Base-by-base conservation (phyloP, 2,797 vertebrate species). In the Varecia variegata region DNA sequence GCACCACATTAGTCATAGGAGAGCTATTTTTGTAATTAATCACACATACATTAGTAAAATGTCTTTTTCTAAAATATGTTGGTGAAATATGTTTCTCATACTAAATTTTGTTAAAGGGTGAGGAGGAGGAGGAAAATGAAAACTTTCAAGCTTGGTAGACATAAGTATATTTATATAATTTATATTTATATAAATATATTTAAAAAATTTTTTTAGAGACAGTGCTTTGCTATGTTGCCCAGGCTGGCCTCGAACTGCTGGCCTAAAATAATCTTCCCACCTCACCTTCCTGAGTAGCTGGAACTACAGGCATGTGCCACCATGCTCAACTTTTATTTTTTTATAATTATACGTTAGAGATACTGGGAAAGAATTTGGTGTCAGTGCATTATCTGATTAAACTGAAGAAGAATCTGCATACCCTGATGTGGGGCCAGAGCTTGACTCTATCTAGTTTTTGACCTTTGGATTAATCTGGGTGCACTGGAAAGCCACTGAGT, bases 21-120 rank as follows among this genome's bases (percentile, higher is more conserved):
- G 40, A 74, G 40, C 21, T 88, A 13, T 76, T 84, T 94, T 90
- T 83, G 30, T 84, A 74, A 79, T 90, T 71, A 86, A 62, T 90
- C 38, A 83, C 35, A 83, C 6, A 43, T 45, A 95, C 60, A 88
- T 91, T 85, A 88, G 43, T 67, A 52, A 85, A 84, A 58, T 89
- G 38, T 23, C 20, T 73, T 79, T 86, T 96, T 84, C 47, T 88
- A 85, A 79, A 70, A 62, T 84, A 43, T 13, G 30, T 47, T 94
- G n/a, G 18, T 38, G 3, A 87, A 38, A 18, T 70, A 76, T 86
- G 74, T 86, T 84, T 88, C 21, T 95, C 21, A 90, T 20, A 30
- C 30, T 89, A 67, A 77, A 77, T 71, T 92, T 91, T 85, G 35
- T 65, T 82, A 58, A 81, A 68, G 43, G 18, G 8, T 23, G 27